Conservation (phyloP, 2,888 invertebrate genomes). For the Thelaira solivaga region DNA sequence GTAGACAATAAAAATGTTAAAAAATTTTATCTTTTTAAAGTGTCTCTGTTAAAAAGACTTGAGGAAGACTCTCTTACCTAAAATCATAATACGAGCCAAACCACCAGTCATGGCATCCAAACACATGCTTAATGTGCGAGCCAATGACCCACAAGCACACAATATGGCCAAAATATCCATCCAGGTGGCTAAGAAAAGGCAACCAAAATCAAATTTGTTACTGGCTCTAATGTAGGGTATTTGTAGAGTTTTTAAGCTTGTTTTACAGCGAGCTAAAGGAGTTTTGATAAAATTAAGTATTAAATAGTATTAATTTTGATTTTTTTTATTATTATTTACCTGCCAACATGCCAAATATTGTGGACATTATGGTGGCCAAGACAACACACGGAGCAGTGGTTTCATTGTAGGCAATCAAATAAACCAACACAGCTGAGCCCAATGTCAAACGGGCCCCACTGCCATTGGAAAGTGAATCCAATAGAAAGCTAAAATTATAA, state of each 20-base stretch:
- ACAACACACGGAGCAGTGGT: slow-evolving; percentile 73
- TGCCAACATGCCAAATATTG: slow-evolving; percentile 73
- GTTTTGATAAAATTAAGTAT: background rate
- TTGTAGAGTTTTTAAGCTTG: slow-evolving; percentile 74
- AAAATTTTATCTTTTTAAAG: too few relatives aligned
- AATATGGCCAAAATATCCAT: slow-evolving; percentile 79
- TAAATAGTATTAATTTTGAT: background rate
- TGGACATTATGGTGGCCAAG: slow-evolving; percentile 74
- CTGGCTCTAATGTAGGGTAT: slow-evolving; percentile 77
- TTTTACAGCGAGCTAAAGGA: slow-evolving; percentile 73
- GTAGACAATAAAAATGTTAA: slow-evolving; percentile 61
- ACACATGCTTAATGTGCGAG: slow-evolving; percentile 79
- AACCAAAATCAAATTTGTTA: slow-evolving; percentile 77
- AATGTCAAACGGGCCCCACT: slow-evolving; percentile 75
- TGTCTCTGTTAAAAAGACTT: too few relatives aligned
- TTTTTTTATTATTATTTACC: slow-evolving; percentile 66
- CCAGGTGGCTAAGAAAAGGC: slow-evolving; percentile 79
- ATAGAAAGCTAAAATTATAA: slow-evolving; percentile 66
- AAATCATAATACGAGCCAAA: slow-evolving; percentile 78
- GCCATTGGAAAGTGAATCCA: slow-evolving; percentile 74
- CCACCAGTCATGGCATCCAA: slow-evolving; percentile 80
- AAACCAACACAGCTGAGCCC: slow-evolving; percentile 74
- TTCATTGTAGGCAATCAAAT: slow-evolving; percentile 76
- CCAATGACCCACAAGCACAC: slow-evolving; percentile 79
- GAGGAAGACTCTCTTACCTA: slow-evolving; percentile 76